Percentiles rank a stretch among this genome's conserved stretches.
These are phyloP conservation scores for Tragopan temminckii DNA, from an alignment of 2,797 vertebrate species.

Conservation along the genomic window DNA sequence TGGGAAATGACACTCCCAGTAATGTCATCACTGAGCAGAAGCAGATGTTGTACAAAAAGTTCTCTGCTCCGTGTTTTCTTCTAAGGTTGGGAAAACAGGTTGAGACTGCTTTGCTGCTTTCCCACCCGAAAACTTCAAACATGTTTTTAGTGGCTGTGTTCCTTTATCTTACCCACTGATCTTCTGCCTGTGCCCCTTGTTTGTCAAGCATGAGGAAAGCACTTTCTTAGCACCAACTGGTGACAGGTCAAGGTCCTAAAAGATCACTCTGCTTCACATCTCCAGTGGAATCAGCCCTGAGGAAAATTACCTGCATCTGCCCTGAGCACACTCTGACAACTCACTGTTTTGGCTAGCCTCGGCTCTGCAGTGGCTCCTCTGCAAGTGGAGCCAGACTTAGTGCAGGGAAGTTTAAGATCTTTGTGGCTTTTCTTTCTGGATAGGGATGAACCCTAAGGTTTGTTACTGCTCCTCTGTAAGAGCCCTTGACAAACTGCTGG, in stretches of 20 bases:
- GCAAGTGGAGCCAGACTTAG: background rate
- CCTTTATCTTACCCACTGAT: fast-evolving
- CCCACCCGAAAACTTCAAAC: background rate
- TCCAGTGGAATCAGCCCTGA: background rate
- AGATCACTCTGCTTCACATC: background rate
- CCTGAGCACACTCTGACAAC: background rate
- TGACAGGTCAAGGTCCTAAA: background rate
- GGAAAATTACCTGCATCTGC: background rate
- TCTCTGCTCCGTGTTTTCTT: background rate
- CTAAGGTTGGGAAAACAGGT: background rate
- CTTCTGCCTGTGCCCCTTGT: background rate
- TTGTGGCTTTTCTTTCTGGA: background rate
- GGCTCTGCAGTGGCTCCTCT: background rate
- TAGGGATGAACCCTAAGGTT: background rate
- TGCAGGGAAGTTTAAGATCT: fast-evolving
- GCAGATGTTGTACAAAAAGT: background rate
- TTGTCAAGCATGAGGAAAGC: background rate
- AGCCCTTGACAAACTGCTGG: background rate
- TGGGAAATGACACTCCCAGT: background rate
- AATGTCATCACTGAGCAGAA: background rate
- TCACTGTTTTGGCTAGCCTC: background rate
- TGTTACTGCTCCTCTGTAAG: background rate
- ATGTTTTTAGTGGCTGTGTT: background rate
- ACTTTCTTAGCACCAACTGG: background rate
- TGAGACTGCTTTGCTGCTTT: background rate